Conservation (phyloP, 2,888 invertebrate genomes). For the Drosophila leonis region DNA sequence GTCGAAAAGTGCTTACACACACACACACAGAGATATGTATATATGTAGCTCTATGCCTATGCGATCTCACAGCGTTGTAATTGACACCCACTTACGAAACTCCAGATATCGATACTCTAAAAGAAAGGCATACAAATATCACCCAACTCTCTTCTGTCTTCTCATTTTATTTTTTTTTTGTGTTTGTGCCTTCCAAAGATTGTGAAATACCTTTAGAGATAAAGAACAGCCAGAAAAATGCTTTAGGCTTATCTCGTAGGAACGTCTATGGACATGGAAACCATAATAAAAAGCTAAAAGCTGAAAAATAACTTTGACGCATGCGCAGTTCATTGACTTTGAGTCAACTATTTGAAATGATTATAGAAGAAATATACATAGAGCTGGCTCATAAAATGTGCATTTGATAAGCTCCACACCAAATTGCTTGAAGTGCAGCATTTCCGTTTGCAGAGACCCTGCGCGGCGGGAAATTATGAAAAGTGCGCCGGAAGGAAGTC, state of each 20-base stretch:
- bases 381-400: slow-evolving; percentile 59
- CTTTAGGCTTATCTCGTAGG: slow-evolving; percentile 63
- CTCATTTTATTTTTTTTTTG: not conserved
- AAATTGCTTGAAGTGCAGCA: slow-evolving; percentile 47
- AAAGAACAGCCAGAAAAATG: slow-evolving; percentile 51
- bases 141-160: slow-evolving; percentile 13
- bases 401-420: slow-evolving; percentile 73
- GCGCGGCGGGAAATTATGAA: slow-evolving; percentile 41
- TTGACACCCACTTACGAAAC: slow-evolving; percentile 80
- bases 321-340: slow-evolving; percentile 73
- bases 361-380: slow-evolving; percentile 54
- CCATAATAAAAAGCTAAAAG: slow-evolving; percentile 28
- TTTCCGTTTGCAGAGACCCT: slow-evolving; percentile 50
- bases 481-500: slow-evolving; percentile 74
- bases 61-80: slow-evolving; percentile 59
- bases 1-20: slow-evolving; percentile 31
- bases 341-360: slow-evolving; percentile 32
- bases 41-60: slow-evolving; percentile 10
- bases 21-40: not conserved
- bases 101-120: slow-evolving; percentile 43
- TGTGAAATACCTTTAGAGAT: slow-evolving; percentile 63
- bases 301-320: slow-evolving; percentile 43
- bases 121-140: slow-evolving; percentile 44
- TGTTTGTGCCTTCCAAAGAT: slow-evolving; percentile 20
- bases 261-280: slow-evolving; percentile 47